Evolutionary conservation across 1,140 invertebrate genomes (phyloP).

Genomic region (Heterodera schachtii): DNA sequence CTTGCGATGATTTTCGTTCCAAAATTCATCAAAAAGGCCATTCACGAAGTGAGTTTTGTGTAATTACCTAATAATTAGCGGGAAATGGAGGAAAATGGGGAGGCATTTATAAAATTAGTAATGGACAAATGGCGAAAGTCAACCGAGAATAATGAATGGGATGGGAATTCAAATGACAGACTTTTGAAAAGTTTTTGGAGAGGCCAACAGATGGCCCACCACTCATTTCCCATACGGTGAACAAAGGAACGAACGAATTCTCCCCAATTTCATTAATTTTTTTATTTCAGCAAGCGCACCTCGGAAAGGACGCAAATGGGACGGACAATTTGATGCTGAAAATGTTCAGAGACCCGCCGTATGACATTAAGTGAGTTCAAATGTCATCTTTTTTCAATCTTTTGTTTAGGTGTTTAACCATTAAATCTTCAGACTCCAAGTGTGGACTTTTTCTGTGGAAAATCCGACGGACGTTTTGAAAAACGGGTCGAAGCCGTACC

Average conservation of each 20-base stretch:
- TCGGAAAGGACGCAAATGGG: constrained; percentile 40
- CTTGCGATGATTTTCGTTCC: constrained; percentile 30
- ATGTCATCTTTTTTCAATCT: too few relatives aligned
- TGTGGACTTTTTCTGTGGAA: constrained; percentile 53
- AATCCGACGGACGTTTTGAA: constrained; percentile 53
- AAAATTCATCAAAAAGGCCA: constrained; percentile 11
- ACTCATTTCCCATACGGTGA: neutral
- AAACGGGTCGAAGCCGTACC: constrained; percentile 49
- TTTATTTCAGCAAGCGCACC: constrained; percentile 41
- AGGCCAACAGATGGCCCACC: too few relatives aligned
- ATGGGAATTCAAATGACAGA: too few relatives aligned
- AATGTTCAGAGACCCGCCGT: constrained; percentile 37
- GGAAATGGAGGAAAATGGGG: too few relatives aligned
- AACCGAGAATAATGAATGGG: too few relatives aligned
- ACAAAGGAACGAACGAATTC: neutral
- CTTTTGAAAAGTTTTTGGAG: too few relatives aligned
- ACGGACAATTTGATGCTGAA: constrained; percentile 46
- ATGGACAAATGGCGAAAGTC: too few relatives aligned
- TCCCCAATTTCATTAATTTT: neutral
- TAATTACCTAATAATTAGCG: too few relatives aligned
- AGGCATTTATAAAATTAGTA: neutral
- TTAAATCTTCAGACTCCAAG: constrained; percentile 38
- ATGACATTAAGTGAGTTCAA: constrained; percentile 37
- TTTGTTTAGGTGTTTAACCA: neutral
- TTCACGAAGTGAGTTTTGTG: constrained; percentile 27